Evolutionary conservation across 1,140 invertebrate species (phyloP), one percentile per base, ranked within the genome.

Genomic region (Halictus rubicundus): DNA sequence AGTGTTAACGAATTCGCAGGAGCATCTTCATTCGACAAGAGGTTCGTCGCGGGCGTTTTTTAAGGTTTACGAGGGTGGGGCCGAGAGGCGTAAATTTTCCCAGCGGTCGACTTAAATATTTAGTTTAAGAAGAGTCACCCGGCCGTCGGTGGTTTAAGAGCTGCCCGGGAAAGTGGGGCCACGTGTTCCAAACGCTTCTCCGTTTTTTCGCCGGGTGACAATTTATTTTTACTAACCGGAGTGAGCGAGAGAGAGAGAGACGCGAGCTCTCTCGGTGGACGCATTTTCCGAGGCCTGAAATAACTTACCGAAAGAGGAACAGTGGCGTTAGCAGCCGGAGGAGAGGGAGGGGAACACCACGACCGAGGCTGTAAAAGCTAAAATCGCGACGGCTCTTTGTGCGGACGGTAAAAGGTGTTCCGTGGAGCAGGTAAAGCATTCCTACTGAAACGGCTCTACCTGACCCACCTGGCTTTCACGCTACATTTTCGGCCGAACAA

Each of bases 381-480:
- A 46, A 81, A 70, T 81, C 69, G 59, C 70, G 61, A 59, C 23
- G 27, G 60, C 78, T 76, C 80, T 84, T 87, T 82, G 83, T 88
- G 60, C 37, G 23, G 32, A 49, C 71, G 39, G 81, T 88, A 83
- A 87, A 89, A 90, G 81, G 82, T 82, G 73, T 84, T 87, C 75
- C 69, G 10, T 8, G 32, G 52, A 72, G 78, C 80, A 85, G 86
- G 86, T 87, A 88, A 89, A 82, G 68, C 82, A 87, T 88, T 89
- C 84, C 82, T 85, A 70, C 76, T 60, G 75, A 78, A 81, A 78
- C 66, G 80, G 63, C 74, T 75, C 88, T 91, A 90, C 90, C 85
- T 87, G 89, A 90, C 87, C 87, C 89, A 91, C 87, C 90, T 91
- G 90, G 90, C 84, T 69, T 83, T 87, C 76, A 72, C 60, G 68